Conservation (phyloP, 2,797 vertebrate species). For the Brachymystax lenok region DNA sequence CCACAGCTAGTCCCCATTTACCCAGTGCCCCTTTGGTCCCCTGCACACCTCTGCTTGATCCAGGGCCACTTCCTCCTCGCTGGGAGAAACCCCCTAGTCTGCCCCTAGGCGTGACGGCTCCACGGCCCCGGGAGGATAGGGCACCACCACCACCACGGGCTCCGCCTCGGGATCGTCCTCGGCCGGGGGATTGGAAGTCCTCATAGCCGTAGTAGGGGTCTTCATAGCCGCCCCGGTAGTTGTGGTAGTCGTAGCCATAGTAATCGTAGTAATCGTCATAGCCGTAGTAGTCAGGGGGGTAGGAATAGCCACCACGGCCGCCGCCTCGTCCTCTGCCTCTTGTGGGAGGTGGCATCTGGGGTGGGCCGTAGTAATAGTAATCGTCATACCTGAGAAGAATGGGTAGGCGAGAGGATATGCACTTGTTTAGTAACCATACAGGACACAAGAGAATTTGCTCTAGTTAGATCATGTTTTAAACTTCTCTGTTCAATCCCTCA, state of each 20-base stretch:
- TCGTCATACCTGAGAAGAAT: constrained; percentile 88
- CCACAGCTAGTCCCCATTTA: not conserved
- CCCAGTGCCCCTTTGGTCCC: constrained; percentile 83
- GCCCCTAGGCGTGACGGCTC: constrained; percentile 82
- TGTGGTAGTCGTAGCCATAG: constrained; percentile 97
- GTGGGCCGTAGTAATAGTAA: constrained; percentile 96
- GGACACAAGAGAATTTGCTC: not conserved
- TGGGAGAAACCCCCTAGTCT: constrained; percentile 82
- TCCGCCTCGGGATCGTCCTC: constrained; percentile 90
- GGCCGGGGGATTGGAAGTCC: constrained; percentile 88
- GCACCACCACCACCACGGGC: constrained; percentile 81
- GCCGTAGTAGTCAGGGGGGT: constrained; percentile 93
- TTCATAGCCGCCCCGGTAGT: constrained; percentile 96
- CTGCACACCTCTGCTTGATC: constrained; percentile 88
- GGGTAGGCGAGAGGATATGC: too few species aligned
- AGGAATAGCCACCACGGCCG: constrained; percentile 90
- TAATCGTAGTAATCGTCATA: constrained; percentile 99
- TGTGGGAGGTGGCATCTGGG: constrained; percentile 90
- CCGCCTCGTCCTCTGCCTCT: constrained; percentile 91
- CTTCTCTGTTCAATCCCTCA: not conserved
- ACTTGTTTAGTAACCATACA: not conserved
- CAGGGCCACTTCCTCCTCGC: constrained; percentile 89
- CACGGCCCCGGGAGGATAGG: constrained; percentile 80
- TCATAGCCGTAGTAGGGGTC: constrained; percentile 98
- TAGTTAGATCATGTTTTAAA: not conserved